A percentile compares a stretch with the other conserved stretches of the same genome.
phyloP scores from a whole-genome alignment of 2,888 invertebrate species.

The Megastigmus dorsalis region DNA sequence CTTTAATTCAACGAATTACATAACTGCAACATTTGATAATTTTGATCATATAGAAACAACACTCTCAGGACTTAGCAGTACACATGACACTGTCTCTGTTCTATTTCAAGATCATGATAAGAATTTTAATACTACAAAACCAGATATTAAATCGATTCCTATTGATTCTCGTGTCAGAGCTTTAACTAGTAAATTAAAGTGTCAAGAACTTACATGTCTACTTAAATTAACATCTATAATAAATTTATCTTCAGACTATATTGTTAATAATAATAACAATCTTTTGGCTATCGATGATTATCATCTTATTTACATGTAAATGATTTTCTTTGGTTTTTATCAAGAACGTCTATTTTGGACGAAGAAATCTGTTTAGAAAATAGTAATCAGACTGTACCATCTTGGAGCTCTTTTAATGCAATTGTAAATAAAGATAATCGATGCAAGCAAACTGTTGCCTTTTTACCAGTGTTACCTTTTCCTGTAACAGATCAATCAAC shows the following conservation, averaged over 20 bases:
- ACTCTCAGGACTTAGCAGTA: constrained; percentile 31
- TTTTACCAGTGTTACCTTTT: constrained; percentile 21
- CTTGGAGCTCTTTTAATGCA: not conserved
- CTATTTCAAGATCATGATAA: not conserved
- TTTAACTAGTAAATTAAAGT: constrained; percentile 1
- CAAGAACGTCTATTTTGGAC: not conserved
- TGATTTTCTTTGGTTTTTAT: constrained; percentile 17
- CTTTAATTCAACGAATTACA: constrained; percentile 23
- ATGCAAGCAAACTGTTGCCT: not conserved
- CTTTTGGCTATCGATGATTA: not conserved
- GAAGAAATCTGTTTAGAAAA: not conserved
- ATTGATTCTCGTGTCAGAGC: not conserved
- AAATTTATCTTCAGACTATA: not conserved
- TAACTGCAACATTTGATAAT: constrained; percentile 49
- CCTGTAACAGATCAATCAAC: constrained; percentile 29
- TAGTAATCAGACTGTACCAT: not conserved
- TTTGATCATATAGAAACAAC: constrained; percentile 48
- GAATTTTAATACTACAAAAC: not conserved
- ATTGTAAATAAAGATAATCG: not conserved
- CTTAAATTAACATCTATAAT: not conserved
- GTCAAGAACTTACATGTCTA: constrained; percentile 18
- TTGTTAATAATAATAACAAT: not conserved
- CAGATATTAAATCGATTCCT: not conserved
- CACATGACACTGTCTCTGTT: constrained; percentile 44
- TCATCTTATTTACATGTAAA: not conserved